Evolutionary conservation across 2,797 vertebrate genomes (phyloP), one percentile per base, ranked within the genome.

Genomic region (Lepus oiostolus): DNA sequence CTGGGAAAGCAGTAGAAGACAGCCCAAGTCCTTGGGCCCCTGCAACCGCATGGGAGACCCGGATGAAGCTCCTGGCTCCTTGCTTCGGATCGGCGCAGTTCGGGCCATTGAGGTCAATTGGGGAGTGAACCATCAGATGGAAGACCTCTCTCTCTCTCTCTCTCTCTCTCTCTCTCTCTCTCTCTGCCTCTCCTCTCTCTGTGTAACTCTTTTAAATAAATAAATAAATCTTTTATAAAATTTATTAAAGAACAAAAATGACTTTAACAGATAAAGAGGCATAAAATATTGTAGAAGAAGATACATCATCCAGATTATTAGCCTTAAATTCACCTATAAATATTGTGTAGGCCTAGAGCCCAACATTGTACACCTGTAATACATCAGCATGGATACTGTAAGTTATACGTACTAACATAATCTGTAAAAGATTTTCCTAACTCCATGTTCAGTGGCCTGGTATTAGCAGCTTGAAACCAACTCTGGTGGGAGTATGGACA

Each of bases 381-480:
- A 76, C 62, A 10, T 79, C 60, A 50, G 54, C 68, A 32, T 58
- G 30, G 63, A 58, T 26, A 26, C 71, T 79, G 42, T 85, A 85
- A 80, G 11, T 54, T 47, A 21, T 85, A n/a, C 62, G 80, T 87
- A 83, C 47, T 85, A 38, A 83, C 5, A 26, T 65, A 83, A 77
- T 92, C 83, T 90, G n/a, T 81, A 52, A 94, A 95, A 63, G 58
- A 30, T 35, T 75, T 79, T 80, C 50, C 38, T 63, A 88, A 47
- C 35, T 90, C 54, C 17, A 7, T 19, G 17, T 38, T 81, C 54
- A 58, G 17, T 54, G 71, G 24, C 22, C 12, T 54, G n/a, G 30
- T 60, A 5, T 6, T 62, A n/a, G 52, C 68, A 71, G 30, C 65
- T 42, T 93, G n/a, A 79, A 68, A 84, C 54, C 0, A 0, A 54